These are phyloP conservation scores for Apodemia mormo DNA, from an alignment of 2,888 invertebrate genomes.

Conservation along the genomic window DNA sequence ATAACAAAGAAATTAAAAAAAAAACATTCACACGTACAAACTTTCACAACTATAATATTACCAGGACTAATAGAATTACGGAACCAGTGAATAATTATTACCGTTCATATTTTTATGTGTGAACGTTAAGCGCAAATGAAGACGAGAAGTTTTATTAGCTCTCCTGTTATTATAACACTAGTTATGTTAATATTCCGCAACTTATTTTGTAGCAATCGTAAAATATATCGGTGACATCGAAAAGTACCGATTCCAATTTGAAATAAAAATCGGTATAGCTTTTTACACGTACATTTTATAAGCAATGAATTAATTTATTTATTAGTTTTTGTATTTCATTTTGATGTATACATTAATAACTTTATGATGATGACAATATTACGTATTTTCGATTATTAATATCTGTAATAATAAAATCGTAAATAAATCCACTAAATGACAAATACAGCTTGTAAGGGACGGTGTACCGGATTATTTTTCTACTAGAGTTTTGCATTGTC, in stretches of 20 bases:
- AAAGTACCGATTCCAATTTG: constrained; percentile 20
- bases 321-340: background rate
- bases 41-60: no score
- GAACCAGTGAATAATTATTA: no score
- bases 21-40: no score
- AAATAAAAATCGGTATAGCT: constrained; percentile 17
- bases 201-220: constrained; percentile 30
- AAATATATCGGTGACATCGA: background rate
- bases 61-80: no score
- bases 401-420: background rate
- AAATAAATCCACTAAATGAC: no score
- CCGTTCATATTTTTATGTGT: no score
- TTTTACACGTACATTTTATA: background rate
- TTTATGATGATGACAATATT: constrained; percentile 1
- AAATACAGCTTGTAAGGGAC: no score
- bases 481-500: no score
- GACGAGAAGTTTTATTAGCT: constrained; percentile 31
- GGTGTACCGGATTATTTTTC: no score
- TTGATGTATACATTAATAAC: constrained; percentile 25
- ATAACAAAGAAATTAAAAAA: no score
- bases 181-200: constrained; percentile 28
- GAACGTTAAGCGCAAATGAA: constrained; percentile 28
- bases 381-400: background rate
- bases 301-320: constrained; percentile 1
- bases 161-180: constrained; percentile 33